A percentile compares a stretch with the other conserved stretches of the same genome.
Conservation (phyloP, 2,797 vertebrate genomes). For the Argya squamiceps region DNA sequence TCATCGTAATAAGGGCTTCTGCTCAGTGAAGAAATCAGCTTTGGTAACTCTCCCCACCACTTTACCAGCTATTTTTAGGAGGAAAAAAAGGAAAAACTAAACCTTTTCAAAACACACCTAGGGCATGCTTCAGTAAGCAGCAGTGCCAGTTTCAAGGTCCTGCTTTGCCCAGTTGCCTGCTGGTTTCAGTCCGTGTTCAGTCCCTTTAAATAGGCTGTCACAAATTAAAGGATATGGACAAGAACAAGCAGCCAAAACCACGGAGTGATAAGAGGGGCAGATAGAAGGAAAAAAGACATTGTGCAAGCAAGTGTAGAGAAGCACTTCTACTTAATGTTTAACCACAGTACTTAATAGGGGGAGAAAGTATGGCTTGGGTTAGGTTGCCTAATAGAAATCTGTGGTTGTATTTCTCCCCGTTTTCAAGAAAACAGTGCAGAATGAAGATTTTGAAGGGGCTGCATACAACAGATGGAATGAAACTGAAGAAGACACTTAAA, state of each 20-base stretch:
- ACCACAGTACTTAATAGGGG: neutral
- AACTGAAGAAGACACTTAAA: neutral
- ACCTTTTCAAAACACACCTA: neutral
- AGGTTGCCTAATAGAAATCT: neutral
- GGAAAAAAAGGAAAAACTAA: neutral
- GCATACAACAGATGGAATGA: neutral
- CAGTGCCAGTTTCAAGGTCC: neutral
- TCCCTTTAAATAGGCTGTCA: neutral
- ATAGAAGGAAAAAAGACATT: neutral
- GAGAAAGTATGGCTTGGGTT: neutral
- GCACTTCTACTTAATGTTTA: slow-evolving; percentile 24
- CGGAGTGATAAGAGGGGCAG: neutral
- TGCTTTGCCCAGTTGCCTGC: neutral
- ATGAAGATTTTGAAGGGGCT: neutral
- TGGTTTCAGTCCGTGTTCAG: neutral
- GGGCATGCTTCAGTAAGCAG: neutral
- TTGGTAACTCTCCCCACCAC: neutral
- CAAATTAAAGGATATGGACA: neutral
- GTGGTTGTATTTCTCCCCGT: neutral
- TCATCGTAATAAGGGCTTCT: neutral
- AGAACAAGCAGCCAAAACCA: neutral
- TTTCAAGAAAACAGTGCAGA: neutral
- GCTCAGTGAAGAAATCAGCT: neutral
- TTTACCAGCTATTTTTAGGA: neutral
- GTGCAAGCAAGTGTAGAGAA: neutral